Base-by-base conservation (phyloP, 1,140 invertebrate species). In the Zaprionus tsacasi region DNA sequence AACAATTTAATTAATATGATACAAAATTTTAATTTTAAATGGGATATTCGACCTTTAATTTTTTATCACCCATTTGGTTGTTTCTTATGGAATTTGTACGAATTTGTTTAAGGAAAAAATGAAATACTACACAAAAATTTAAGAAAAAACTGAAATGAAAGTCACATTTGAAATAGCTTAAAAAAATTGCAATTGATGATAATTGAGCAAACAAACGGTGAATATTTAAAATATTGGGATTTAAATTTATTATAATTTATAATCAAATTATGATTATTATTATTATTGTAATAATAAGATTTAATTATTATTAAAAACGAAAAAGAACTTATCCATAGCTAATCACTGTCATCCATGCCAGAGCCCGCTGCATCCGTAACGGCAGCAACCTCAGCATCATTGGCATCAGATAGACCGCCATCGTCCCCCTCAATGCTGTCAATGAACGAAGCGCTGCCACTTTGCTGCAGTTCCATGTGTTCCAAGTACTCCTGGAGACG, bases 231-330 rank as follows among this genome's bases (percentile, higher is more conserved):
- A 77, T 85, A 85, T 85, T 88, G 86, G 81, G 86, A 81, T 89
- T 81, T 90, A 90, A 80, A 81, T 87, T 81, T 85, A 91, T 82
- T 78, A 86, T 86, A 91, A 88, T 87, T 80, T 91, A 81, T 79
- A 91, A 83, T 91, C 75, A 90, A 91, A 87, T 81, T 80, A 83
- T 79, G 81, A 87, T 87, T 83, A 87, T 89, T 89, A 76, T 79
- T 86, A 88, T 88, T 83, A 88, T 89, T 89, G 85, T 91, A 87
- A 82, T 81, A 85, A 89, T 82, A 91, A 86, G 82, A 79, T 76
- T 78, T 81, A 80, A 86, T 82, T 83, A 81, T 81, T 83, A 83
- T 83, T 83, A 89, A 80, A 81, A 78, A 74, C 63, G 60, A 88
- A 88, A 78, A 71, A 57, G 68, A 78, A 76, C 71, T 45, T 64